These are phyloP conservation scores for Calameuta idolon DNA, from an alignment of 2,888 invertebrate genomes.

Conservation along the genomic window DNA sequence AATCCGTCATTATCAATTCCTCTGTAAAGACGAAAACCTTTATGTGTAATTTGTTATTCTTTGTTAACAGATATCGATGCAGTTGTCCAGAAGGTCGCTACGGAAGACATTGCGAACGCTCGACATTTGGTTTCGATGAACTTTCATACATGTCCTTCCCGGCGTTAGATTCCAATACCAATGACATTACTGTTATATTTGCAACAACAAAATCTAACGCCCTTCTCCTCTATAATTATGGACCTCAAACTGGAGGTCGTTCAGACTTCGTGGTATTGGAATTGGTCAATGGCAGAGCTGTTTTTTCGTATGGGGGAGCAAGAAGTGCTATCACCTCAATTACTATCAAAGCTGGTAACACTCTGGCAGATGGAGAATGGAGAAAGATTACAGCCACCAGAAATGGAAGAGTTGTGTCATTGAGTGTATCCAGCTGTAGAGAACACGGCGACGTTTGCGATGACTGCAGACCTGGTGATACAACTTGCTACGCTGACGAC, in stretches of 20 bases:
- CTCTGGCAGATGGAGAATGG: conserved; percentile 89
- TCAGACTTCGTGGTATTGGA: conserved; percentile 95
- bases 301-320: conserved; percentile 91
- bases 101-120: conserved; percentile 91
- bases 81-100: conserved; percentile 90
- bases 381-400: conserved; percentile 91
- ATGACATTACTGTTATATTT: conserved; percentile 91
- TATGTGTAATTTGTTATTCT: not conserved
- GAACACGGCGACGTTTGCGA: conserved; percentile 89
- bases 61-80: conserved; percentile 54
- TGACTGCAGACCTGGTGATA: conserved; percentile 87
- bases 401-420: conserved; percentile 87
- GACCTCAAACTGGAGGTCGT: conserved; percentile 86
- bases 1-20: not conserved
- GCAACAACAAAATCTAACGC: conserved; percentile 90
- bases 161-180: conserved; percentile 86
- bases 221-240: conserved; percentile 91
- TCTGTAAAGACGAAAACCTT: not conserved
- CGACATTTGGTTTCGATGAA: conserved; percentile 90
- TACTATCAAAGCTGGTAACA: conserved; percentile 74
- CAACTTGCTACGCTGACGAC: conserved; percentile 85
- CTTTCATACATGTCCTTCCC: conserved; percentile 92
- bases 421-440: conserved; percentile 84
- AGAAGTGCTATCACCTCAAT: conserved; percentile 89
- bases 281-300: conserved; percentile 83